phyloP scores from a whole-genome alignment of 2,888 invertebrate species.

The Sicus ferrugineus region DNA sequence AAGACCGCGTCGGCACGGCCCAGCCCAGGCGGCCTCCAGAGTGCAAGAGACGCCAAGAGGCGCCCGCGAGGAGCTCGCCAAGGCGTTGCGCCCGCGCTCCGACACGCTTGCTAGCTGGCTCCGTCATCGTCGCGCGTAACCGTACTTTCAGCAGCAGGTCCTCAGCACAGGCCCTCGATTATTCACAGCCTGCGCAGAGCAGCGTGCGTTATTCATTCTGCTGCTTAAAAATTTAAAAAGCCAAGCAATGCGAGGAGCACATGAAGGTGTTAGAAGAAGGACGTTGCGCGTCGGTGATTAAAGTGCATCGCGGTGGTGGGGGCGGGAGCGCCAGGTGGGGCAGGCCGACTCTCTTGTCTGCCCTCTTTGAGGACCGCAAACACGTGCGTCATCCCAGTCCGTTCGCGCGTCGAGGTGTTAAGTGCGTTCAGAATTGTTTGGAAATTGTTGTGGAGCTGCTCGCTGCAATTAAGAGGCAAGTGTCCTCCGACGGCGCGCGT shows the following conservation, averaged over 20 bases:
- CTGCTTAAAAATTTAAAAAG: slow-evolving; percentile 23
- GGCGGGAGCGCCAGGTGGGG: background rate
- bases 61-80: slow-evolving; percentile 17
- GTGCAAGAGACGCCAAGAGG: slow-evolving; percentile 7
- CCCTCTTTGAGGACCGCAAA: slow-evolving; percentile 19
- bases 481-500: slow-evolving; percentile 30
- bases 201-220: slow-evolving; percentile 26
- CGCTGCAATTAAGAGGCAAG: slow-evolving; percentile 42
- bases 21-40: background rate
- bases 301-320: background rate
- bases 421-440: slow-evolving; percentile 29
- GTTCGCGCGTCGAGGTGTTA: slow-evolving; percentile 26
- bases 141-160: slow-evolving; percentile 16
- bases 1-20: slow-evolving; percentile 6
- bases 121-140: slow-evolving; percentile 28
- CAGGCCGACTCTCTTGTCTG: slow-evolving; percentile 18
- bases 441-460: slow-evolving; percentile 22
- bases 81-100: slow-evolving; percentile 18
- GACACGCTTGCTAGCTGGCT: slow-evolving; percentile 26
- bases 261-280: background rate
- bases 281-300: background rate
- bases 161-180: slow-evolving; percentile 19
- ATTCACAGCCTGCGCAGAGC: slow-evolving; percentile 27
- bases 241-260: slow-evolving; percentile 1
- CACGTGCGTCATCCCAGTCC: slow-evolving; percentile 1